Evolutionary conservation across 2,888 invertebrate species (phyloP).

Genomic region (Yponomeuta sedellus): DNA sequence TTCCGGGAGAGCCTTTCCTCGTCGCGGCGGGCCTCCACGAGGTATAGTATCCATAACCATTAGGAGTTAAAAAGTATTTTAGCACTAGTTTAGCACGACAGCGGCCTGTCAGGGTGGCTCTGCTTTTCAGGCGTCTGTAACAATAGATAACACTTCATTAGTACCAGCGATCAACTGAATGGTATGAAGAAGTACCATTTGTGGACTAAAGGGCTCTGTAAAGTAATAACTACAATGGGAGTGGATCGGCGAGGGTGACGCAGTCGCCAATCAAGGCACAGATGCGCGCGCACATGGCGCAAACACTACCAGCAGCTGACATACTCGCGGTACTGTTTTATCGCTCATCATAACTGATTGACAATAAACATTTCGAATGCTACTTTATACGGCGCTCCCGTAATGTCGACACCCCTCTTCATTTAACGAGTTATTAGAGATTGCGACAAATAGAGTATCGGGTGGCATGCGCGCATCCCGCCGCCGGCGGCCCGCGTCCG

Average conservation of each 20-base stretch:
- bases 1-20: neutral
- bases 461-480: constrained; percentile 58
- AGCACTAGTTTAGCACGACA: constrained; percentile 53
- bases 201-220: constrained; percentile 29
- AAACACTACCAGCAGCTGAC: constrained; percentile 22
- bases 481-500: constrained; percentile 51
- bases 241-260: constrained; percentile 32
- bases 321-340: constrained; percentile 3
- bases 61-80: constrained; percentile 32
- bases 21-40: constrained; percentile 29
- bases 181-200: constrained; percentile 18
- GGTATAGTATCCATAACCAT: constrained; percentile 45
- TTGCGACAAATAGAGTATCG: constrained; percentile 61
- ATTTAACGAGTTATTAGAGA: constrained; percentile 49
- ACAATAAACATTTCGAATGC: constrained; percentile 10
- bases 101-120: constrained; percentile 77
- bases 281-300: constrained; percentile 58
- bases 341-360: constrained; percentile 16
- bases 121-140: constrained; percentile 81
- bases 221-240: constrained; percentile 38
- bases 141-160: constrained; percentile 51
- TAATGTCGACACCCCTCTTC: constrained; percentile 27
- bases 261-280: constrained; percentile 53
- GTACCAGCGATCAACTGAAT: constrained; percentile 24
- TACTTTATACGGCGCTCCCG: constrained; percentile 6